Evolutionary conservation across 2,113 vertebrate genomes (phyloP), one percentile per base, ranked within the genome.

Genomic region (Cheilinus undulatus): DNA sequence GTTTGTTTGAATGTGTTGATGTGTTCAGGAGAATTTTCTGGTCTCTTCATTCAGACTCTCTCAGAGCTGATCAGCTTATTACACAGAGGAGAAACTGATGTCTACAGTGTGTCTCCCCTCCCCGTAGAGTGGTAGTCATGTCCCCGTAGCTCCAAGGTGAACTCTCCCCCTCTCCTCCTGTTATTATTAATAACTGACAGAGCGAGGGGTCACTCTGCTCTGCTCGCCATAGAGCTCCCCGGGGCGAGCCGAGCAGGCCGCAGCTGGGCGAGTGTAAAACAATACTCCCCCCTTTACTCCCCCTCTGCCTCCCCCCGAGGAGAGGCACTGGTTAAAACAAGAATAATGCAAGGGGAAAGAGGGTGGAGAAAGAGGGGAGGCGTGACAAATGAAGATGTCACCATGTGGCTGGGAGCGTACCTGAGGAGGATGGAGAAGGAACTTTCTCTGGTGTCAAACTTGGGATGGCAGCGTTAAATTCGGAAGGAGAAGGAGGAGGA

Each of bases 121-220:
- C 68, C 49, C 4, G 42, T 66, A 77, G 86, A 72, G 43, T 46
- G 45, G 65, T 48, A 64, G 38, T 73, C 83, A 76, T 65, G 13
- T 12, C 9, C 38, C 14, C 80, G 81, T 76, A 66, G 68, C 80
- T 89, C 89, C 91, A 91, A 93, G 90, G 91, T 93, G 91, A 93
- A 92, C 88, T 86, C 88, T 86, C 91, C 89, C 87, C 88, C 43
- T 52, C 86, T 52, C 86, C 82, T 88, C 34, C 67, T 73, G 86
- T 93, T 92, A 90, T 92, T 93, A 93, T 93, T 92, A 92, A 93
- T 92, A 92, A 92, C 91, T 92, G 90, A 87, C 91, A 92, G 83
- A 78, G 82, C 86, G 88, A 86, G 72, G 89, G 91, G 91, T 92
- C 93, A 90, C 84, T 85, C 73, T 78, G 90, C 83, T 90, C 88